These are phyloP conservation scores for Drosophila melanogaster DNA, from an alignment of 1,140 invertebrate genomes.

Conservation along the genomic window Release_6_plus_ISO1_MT NT_033779.5:13953001-13953500, in stretches of 20 bases:
- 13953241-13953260: slow-evolving; percentile 72
- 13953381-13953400: slow-evolving; percentile 78
- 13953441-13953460: slow-evolving; percentile 81
- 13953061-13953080: slow-evolving; percentile 24
- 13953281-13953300: slow-evolving; percentile 65
- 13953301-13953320: slow-evolving; percentile 78
- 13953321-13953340: slow-evolving; percentile 68
- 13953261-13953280: slow-evolving; percentile 60
- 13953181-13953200: slow-evolving; percentile 45
- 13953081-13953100: slow-evolving; percentile 45
- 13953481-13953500: slow-evolving; percentile 15
- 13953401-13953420: slow-evolving; percentile 20
- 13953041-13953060: slow-evolving; percentile 46
- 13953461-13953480: slow-evolving; percentile 73
- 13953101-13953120: slow-evolving; percentile 42
- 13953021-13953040: slow-evolving; percentile 40
- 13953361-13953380: slow-evolving; percentile 79
- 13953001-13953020: background rate
- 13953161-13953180: slow-evolving; percentile 42
- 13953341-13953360: slow-evolving; percentile 60
- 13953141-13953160: slow-evolving; percentile 32
- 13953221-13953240: slow-evolving; percentile 63
- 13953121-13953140: slow-evolving; percentile 45
- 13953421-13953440: slow-evolving; percentile 55
- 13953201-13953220: slow-evolving; percentile 28